Percentiles rank a stretch among this genome's conserved stretches.
Conservation (phyloP, 2,113 vertebrate species). For the Embiotoca jacksoni region DNA sequence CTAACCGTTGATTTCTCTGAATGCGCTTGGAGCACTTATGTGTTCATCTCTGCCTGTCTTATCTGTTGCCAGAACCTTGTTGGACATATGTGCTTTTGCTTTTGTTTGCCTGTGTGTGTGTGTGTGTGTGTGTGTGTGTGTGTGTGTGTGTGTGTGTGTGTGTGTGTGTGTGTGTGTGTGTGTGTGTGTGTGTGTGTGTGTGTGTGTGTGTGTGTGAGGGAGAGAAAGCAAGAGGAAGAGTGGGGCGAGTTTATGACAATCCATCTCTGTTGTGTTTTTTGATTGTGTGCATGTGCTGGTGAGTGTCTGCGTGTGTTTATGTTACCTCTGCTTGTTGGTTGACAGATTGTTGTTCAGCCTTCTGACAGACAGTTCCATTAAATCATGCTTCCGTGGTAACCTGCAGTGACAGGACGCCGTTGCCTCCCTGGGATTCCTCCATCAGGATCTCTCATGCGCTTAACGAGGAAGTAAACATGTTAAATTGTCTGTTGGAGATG, state of each 20-base stretch:
- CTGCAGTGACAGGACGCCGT: constrained; percentile 77
- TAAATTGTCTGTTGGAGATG: constrained; percentile 79
- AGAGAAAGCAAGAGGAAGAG: background rate
- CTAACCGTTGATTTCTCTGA: constrained; percentile 50
- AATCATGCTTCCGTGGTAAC: constrained; percentile 79
- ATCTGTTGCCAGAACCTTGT: constrained; percentile 53
- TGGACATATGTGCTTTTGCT: constrained; percentile 57
- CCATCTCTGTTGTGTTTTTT: constrained; percentile 27
- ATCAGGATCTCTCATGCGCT: constrained; percentile 77
- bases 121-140: background rate
- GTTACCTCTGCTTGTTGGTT: constrained; percentile 58
- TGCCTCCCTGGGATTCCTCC: constrained; percentile 77
- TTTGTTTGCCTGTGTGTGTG: constrained; percentile 1
- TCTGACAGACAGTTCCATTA: constrained; percentile 85
- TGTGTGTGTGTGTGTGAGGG: background rate
- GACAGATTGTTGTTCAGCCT: constrained; percentile 76
- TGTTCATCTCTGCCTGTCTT: constrained; percentile 56
- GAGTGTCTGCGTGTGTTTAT: constrained; percentile 13
- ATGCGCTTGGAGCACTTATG: constrained; percentile 40
- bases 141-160: background rate
- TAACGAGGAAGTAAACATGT: constrained; percentile 84
- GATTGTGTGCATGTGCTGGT: background rate
- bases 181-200: constrained; percentile 1
- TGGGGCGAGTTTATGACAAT: constrained; percentile 51
- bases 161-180: constrained; percentile 43